A percentile compares a stretch with the other conserved stretches of the same genome.
phyloP scores from a whole-genome alignment of 2,113 vertebrate genomes.

The Lagenorhynchus albirostris region DNA sequence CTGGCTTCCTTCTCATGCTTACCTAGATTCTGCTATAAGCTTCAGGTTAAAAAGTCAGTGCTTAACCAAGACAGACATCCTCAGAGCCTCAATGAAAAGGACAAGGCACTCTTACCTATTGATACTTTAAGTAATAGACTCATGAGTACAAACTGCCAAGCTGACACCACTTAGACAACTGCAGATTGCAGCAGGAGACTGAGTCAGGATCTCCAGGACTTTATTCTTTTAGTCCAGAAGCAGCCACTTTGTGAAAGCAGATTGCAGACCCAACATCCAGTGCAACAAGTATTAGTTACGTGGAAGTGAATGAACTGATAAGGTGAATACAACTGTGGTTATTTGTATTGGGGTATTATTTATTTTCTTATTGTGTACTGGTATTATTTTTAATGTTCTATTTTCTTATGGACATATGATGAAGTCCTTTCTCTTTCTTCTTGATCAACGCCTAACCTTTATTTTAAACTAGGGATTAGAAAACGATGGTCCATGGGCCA shows the following conservation, averaged over 20 bases:
- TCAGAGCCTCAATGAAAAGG: not conserved
- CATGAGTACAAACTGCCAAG: not conserved
- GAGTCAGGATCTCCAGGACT: not conserved
- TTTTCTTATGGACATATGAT: not conserved
- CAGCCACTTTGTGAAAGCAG: not conserved
- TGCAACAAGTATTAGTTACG: not conserved
- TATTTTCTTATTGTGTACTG: not conserved
- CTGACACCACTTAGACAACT: not conserved
- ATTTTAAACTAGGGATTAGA: not conserved
- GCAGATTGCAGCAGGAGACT: not conserved
- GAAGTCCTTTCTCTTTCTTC: not conserved
- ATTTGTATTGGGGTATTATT: not conserved
- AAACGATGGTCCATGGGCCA: not conserved
- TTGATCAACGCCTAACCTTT: not conserved
- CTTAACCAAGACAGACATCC: not conserved
- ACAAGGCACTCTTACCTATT: not conserved
- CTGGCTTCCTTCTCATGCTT: not conserved
- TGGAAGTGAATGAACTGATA: not conserved
- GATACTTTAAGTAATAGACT: not conserved
- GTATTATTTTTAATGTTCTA: not conserved
- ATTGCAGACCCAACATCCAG: not conserved
- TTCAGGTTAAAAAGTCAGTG: not conserved
- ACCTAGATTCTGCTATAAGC: not conserved
- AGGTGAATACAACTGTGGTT: not conserved
- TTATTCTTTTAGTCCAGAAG: not conserved